Evolutionary conservation across 2,888 invertebrate species (phyloP), one percentile per base, ranked within the genome.

Genomic region (Caenorhabditis imperialis): DNA sequence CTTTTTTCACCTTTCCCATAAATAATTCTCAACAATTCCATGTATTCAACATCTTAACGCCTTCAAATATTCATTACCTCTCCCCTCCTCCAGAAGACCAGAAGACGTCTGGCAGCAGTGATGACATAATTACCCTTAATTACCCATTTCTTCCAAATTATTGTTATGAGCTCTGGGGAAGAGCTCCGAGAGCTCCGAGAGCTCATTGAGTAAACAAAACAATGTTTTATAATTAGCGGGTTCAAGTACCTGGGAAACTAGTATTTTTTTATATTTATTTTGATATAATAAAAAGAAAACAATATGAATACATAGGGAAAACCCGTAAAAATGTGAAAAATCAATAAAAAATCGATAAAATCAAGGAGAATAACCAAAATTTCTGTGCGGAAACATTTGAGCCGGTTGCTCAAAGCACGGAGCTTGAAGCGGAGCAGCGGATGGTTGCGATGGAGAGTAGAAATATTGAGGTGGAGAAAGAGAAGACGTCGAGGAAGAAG

Each of bases 391-490:
- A n/a, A 23, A 44, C 44, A 44, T 44, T 14, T 12, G 22, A 16
- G 42, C 7, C 5, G 44, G 40, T 3, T 63, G 54, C 0, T 35
- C 35, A 8, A 23, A 2, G 38, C 47, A 42, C 0, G 67, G 22
- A 4, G 47, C 60, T 27, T 69, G 69, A 7, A 69, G 47, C 0
- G 72, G 63, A 22, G 72, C 63, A 4, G 72, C 62, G 3, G 73
- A 65, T 35, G 73, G 73, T 44, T 60, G 58, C 18, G 30, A 47
- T 0, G 65, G 62, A 4, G 65, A 60, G 20, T 67, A 67, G 33
- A 35, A 67, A 38, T 65, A 73, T 54, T 65, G 73, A 2, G 58
- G 65, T 12, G 72, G 72, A 7, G 65, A 65, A n/a, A 33, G 44
- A 3, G 54, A 55, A n/a, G 63, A 53, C 1, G 42, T 35, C 1